Conservation (phyloP, 2,797 vertebrate species). For the Periophthalmus magnuspinnatus region DNA sequence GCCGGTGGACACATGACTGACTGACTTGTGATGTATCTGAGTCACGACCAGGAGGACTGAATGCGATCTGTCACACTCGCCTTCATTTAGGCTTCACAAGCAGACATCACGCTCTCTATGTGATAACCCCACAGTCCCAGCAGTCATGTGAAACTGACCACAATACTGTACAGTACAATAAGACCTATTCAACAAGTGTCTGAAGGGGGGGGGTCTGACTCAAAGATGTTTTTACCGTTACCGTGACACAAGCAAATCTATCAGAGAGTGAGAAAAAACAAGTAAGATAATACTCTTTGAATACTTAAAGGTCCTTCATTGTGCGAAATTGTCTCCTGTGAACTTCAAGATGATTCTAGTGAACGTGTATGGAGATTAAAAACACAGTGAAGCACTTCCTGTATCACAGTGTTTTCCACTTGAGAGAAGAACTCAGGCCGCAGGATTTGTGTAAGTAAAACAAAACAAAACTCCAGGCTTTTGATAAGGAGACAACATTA, state of each 20-base stretch:
- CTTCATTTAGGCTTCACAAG: conserved; percentile 28
- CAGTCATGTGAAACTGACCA: conserved; percentile 33
- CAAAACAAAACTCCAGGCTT: too few relatives aligned
- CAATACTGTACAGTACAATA: conserved; percentile 29
- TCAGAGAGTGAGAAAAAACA: neutral
- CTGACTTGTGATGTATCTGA: conserved; percentile 48
- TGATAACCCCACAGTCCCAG: conserved; percentile 50
- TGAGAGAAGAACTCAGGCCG: too few relatives aligned
- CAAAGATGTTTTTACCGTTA: conserved; percentile 22
- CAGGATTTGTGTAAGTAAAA: too few relatives aligned
- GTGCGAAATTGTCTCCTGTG: too few relatives aligned
- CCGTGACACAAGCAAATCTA: conserved; percentile 5
- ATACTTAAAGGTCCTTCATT: too few relatives aligned
- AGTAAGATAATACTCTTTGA: neutral
- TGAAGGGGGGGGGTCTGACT: conserved; percentile 15
- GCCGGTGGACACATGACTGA: conserved; percentile 24
- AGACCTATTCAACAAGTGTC: conserved; percentile 37
- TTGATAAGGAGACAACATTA: too few relatives aligned
- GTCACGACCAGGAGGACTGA: conserved; percentile 42
- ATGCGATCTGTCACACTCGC: conserved; percentile 41
- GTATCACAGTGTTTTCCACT: too few relatives aligned
- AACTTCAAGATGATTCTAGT: too few relatives aligned
- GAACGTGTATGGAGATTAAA: too few relatives aligned
- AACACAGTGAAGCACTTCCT: too few relatives aligned
- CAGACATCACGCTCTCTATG: conserved; percentile 36